These are phyloP conservation scores for Liasis olivaceus DNA, from an alignment of 2,797 vertebrate species.

Conservation along the genomic window DNA sequence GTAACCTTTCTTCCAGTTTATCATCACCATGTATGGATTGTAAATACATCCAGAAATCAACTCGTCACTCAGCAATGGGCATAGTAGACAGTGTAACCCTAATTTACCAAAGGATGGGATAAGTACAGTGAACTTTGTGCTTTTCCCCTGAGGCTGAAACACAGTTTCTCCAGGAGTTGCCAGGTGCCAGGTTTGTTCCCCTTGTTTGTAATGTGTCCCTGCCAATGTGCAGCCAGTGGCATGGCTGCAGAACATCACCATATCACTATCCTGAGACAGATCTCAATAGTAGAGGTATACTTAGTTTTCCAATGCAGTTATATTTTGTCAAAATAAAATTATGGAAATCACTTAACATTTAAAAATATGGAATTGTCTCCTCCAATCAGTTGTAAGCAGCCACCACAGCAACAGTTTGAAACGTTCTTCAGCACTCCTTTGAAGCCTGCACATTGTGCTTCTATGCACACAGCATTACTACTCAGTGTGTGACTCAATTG, in stretches of 20 bases:
- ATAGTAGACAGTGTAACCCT: neutral
- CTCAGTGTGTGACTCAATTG: neutral
- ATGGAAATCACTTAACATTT: neutral
- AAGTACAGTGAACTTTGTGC: neutral
- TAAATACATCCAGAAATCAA: neutral
- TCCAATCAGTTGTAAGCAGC: neutral
- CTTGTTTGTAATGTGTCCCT: neutral
- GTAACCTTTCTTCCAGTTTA: neutral
- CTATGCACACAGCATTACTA: neutral
- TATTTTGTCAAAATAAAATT: neutral
- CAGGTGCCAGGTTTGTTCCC: neutral
- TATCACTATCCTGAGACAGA: neutral
- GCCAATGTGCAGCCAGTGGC: neutral
- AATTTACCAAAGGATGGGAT: too few species aligned
- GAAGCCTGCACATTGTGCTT: neutral
- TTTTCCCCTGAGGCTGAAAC: neutral
- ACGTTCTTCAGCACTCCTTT: neutral
- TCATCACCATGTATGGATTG: neutral
- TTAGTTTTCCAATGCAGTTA: neutral
- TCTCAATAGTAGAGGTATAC: neutral
- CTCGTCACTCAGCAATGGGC: neutral
- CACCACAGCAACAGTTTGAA: neutral
- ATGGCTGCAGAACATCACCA: neutral
- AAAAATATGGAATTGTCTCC: neutral
- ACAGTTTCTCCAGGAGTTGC: neutral